Conservation (phyloP, 2,113 vertebrate species). For the Jacana jacana region DNA sequence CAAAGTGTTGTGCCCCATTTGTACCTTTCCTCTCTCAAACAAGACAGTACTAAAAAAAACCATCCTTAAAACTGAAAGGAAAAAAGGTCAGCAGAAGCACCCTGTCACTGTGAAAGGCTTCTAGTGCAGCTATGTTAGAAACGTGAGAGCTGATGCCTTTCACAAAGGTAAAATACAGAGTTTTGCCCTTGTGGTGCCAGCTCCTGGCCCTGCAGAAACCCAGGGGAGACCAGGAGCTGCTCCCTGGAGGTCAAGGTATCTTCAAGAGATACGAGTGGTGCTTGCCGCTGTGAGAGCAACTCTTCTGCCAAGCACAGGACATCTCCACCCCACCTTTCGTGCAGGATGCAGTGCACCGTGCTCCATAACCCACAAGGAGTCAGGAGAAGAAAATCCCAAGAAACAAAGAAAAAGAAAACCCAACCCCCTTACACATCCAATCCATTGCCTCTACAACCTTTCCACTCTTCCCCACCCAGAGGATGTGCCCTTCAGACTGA, state of each 20-base stretch:
- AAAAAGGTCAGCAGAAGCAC: background rate
- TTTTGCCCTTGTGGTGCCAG: background rate
- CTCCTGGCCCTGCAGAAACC: background rate
- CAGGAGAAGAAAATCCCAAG: background rate
- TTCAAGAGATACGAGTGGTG: fast-evolving
- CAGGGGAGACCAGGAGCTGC: fast-evolving
- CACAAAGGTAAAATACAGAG: background rate
- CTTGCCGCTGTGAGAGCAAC: background rate
- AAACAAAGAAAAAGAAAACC: background rate
- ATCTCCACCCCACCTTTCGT: background rate
- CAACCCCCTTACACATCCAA: background rate
- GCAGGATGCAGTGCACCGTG: fast-evolving
- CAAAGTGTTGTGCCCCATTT: background rate
- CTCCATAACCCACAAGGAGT: background rate
- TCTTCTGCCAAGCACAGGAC: background rate
- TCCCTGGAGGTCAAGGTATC: fast-evolving
- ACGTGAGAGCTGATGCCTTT: background rate
- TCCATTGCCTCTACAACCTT: background rate
- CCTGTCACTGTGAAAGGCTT: background rate
- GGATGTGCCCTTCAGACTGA: background rate
- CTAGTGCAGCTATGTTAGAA: background rate
- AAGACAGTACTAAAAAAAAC: background rate
- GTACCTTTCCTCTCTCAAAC: background rate
- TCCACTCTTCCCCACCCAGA: background rate
- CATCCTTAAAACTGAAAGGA: background rate